Conservation (phyloP, 92 coral and sea anemone genomes). For the Ricordea florida region DNA sequence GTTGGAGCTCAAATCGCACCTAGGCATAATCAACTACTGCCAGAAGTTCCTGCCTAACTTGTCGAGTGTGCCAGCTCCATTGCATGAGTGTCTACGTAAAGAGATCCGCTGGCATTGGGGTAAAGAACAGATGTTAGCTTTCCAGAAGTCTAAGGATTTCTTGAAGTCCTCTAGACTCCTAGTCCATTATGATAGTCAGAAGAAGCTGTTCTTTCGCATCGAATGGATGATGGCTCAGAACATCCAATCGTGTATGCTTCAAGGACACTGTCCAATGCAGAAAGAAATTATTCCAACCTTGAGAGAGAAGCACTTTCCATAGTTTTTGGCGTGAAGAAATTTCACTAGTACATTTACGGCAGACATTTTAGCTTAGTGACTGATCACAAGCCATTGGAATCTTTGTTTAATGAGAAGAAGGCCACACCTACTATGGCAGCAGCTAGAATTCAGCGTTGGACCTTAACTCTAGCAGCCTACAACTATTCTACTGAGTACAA, state of each 20-base stretch:
- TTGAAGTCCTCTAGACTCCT: conserved; percentile 9
- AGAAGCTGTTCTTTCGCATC: conserved; percentile 11
- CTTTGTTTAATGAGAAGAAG: conserved; percentile 51
- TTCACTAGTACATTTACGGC: conserved; percentile 43
- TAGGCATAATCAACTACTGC: conserved; percentile 42
- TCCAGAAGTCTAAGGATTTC: conserved; percentile 1
- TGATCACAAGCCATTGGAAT: conserved; percentile 52
- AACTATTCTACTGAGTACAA: conserved; percentile 45
- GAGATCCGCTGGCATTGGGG: conserved; percentile 20
- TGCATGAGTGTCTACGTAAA: conserved; percentile 5
- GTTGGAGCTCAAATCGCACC: conserved; percentile 37
- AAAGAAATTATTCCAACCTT: conserved; percentile 15
- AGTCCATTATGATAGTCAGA: conserved; percentile 15
- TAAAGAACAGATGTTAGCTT: conserved; percentile 9
- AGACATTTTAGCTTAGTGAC: conserved; percentile 54
- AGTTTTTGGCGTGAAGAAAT: conserved; percentile 14
- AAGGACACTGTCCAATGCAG: neutral
- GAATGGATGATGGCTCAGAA: conserved; percentile 25
- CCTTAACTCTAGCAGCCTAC: conserved; percentile 43
- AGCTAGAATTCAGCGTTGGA: conserved; percentile 36
- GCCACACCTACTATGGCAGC: conserved; percentile 48
- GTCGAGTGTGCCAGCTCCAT: conserved; percentile 30
- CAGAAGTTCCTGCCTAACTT: conserved; percentile 39
- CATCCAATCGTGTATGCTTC: conserved; percentile 1
- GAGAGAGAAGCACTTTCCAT: conserved; percentile 17